Conservation (phyloP, 2,113 vertebrate species). For the Tor tambroides region DNA sequence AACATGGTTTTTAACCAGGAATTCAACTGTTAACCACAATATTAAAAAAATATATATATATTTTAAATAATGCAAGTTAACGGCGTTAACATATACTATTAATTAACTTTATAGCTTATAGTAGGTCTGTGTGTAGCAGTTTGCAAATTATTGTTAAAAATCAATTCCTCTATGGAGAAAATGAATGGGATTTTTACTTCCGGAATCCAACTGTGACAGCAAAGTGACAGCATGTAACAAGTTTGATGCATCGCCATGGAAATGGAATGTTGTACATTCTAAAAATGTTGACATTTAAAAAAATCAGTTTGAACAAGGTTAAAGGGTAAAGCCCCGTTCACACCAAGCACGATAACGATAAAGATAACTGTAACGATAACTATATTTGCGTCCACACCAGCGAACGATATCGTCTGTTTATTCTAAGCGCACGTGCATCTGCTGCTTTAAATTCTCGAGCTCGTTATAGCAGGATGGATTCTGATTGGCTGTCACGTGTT, state of each 20-base stretch:
- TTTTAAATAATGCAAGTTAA: too few species aligned
- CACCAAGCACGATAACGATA: too few species aligned
- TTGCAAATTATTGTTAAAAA: not conserved
- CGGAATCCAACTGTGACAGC: not conserved
- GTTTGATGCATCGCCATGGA: not conserved
- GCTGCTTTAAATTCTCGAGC: too few species aligned
- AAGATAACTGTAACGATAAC: too few species aligned
- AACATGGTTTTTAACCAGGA: not conserved
- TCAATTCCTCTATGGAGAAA: not conserved
- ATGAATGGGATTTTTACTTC: not conserved
- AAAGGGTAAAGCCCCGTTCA: too few species aligned
- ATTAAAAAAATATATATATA: too few species aligned
- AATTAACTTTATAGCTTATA: not conserved
- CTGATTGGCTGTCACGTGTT: too few species aligned
- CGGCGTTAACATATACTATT: not conserved
- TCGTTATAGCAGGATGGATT: too few species aligned
- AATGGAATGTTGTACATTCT: not conserved
- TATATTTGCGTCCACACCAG: too few species aligned
- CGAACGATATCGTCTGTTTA: too few species aligned
- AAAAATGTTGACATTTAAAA: not conserved
- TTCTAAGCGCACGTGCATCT: too few species aligned
- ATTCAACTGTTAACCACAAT: not conserved
- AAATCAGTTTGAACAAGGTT: not conserved
- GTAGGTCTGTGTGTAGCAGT: not conserved
- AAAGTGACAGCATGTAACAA: not conserved